Conservation (phyloP, 2,797 vertebrate genomes). For the Monodelphis domestica region DNA sequence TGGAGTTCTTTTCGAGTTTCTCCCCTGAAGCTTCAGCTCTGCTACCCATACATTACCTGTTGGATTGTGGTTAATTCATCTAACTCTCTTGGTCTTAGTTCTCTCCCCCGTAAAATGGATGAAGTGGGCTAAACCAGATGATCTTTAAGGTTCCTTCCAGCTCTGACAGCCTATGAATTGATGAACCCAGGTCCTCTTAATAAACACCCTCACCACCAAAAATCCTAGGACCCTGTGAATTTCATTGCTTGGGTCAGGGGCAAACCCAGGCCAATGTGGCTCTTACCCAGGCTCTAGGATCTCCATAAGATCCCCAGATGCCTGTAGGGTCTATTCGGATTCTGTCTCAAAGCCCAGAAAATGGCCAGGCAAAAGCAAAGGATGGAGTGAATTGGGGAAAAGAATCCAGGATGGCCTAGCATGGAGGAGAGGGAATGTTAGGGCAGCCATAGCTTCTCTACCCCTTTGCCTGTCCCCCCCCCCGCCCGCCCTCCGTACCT, state of each 20-base stretch:
- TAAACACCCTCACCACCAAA: background rate
- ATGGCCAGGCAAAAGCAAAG: conserved; percentile 44
- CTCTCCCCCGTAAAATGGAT: background rate
- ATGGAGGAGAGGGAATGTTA: conserved; percentile 1
- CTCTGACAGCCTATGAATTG: background rate
- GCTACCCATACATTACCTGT: background rate
- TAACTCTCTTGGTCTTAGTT: background rate
- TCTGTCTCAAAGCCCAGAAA: conserved; percentile 40
- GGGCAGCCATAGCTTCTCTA: background rate
- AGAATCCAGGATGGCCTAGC: conserved; percentile 28
- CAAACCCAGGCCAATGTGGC: background rate
- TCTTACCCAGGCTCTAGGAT: conserved; percentile 46
- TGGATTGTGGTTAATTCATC: background rate
- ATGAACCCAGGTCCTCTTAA: background rate
- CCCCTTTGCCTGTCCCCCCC: background rate
- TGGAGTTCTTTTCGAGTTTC: background rate
- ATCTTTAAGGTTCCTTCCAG: background rate
- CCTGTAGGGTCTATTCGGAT: conserved; percentile 42
- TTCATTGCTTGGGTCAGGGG: conserved; percentile 25
- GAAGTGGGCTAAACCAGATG: background rate
- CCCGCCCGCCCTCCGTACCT: background rate
- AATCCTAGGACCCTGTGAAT: background rate
- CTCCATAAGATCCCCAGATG: conserved; percentile 21
- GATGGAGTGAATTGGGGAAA: conserved; percentile 1
- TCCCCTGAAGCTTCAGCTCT: background rate